These are phyloP conservation scores for Forbesichthys papilliferus DNA, from an alignment of 2,113 vertebrate genomes.

Conservation along the genomic window DNA sequence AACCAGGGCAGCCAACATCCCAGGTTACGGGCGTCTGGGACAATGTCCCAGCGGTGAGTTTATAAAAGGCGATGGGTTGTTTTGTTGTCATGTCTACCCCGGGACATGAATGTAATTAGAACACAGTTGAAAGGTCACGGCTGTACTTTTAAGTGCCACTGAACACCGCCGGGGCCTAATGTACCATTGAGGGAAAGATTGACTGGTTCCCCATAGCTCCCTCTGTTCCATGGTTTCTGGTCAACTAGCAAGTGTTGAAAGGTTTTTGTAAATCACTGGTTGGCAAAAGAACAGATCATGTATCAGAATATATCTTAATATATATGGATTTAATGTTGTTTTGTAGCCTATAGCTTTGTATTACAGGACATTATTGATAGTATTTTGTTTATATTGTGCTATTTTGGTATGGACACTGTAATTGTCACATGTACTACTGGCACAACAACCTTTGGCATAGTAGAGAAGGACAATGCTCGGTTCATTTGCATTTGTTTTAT, in stretches of 20 bases:
- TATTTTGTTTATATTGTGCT: neutral
- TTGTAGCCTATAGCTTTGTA: too few relatives aligned
- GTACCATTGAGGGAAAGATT: constrained; percentile 60
- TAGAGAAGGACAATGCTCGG: neutral
- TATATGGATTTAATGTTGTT: neutral
- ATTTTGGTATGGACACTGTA: neutral
- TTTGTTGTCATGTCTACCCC: constrained; percentile 66
- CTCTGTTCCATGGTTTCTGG: constrained; percentile 11
- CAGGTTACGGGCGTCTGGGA: constrained; percentile 70
- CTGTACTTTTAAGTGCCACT: constrained; percentile 57
- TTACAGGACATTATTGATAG: neutral
- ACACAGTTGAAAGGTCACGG: constrained; percentile 72
- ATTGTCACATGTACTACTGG: constrained; percentile 2
- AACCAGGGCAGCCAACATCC: constrained; percentile 67
- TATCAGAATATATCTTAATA: constrained; percentile 33
- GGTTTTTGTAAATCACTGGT: constrained; percentile 47
- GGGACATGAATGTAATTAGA: constrained; percentile 78
- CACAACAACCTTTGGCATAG: neutral
- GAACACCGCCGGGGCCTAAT: constrained; percentile 58
- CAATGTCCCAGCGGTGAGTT: constrained; percentile 71
- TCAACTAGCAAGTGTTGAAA: constrained; percentile 36
- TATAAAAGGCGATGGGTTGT: constrained; percentile 67
- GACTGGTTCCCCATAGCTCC: constrained; percentile 42
- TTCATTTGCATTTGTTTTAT: constrained; percentile 23
- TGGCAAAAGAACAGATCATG: constrained; percentile 36